Conservation (phyloP, 2,888 invertebrate species). For the Neria commutata region DNA sequence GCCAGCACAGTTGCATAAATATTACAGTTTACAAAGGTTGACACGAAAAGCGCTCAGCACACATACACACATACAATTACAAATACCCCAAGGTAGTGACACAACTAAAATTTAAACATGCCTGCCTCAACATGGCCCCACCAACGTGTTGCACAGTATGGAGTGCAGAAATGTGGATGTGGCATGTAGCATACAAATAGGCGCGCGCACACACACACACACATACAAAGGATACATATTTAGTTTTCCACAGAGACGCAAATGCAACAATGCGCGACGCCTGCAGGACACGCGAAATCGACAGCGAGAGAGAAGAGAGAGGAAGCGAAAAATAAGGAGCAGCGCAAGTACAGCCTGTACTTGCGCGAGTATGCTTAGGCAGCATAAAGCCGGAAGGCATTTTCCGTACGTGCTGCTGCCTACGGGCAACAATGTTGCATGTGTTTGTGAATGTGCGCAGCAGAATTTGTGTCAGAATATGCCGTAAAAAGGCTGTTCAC, state of each 20-base stretch:
- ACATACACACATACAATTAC: not conserved
- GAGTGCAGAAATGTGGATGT: too few relatives aligned
- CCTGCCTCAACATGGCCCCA: too few relatives aligned
- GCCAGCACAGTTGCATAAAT: not conserved
- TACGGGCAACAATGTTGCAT: not conserved
- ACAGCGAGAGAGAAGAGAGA: too few relatives aligned
- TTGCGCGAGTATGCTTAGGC: not conserved
- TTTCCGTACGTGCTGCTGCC: too few relatives aligned
- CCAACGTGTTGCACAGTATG: too few relatives aligned
- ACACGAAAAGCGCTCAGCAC: not conserved
- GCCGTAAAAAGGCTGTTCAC: not conserved
- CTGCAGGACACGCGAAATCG: too few relatives aligned
- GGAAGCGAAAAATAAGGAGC: too few relatives aligned
- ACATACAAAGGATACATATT: too few relatives aligned
- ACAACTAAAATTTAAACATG: not conserved
- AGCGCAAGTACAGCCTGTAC: not conserved
- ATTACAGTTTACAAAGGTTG: not conserved
- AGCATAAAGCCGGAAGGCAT: not conserved
- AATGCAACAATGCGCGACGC: not conserved
- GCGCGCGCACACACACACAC: too few relatives aligned
- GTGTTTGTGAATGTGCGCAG: not conserved
- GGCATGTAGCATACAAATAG: not conserved
- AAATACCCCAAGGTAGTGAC: too few relatives aligned
- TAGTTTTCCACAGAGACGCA: too few relatives aligned
- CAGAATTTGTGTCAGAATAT: not conserved